Evolutionary conservation across 2,888 invertebrate species (phyloP), one percentile per base, ranked within the genome.

Genomic region (Acrobasis repandana): DNA sequence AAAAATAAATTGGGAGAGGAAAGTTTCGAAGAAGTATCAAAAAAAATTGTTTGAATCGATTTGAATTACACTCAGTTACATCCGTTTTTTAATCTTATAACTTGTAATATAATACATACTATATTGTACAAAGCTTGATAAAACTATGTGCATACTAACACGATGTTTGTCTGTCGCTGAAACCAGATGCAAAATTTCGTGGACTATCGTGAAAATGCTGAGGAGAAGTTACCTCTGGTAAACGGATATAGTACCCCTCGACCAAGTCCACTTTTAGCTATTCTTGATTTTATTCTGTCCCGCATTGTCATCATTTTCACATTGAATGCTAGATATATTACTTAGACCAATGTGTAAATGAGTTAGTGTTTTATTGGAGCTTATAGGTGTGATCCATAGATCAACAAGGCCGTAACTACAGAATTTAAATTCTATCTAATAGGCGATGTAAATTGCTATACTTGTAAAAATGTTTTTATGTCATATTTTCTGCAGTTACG

Each of bases 191-290:
- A 96, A 94, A 94, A 95, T 93, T 94, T 96, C 95, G 96, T 96
- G 95, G 97, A 96, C 94, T 96, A 95, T 95, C 96, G 95, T 94
- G 96, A 96, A 93, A 95, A 95, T 90, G 95, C 96, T 92, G 97
- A 97, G 95, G 97, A 97, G 94, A 96, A 96, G 93, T 95, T 96
- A 91, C 97, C 97, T 94, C 95, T 97, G 97, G 97, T 97, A 95
- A 95, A 91, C 79, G 83, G 85, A 85, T 79, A 76, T 75, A 73
- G 80, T 83, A 76, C 80, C 83, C 86, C 86, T 83, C 80, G 76
- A 83, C 76, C 77, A 74, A 87, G 85, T 88, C 88, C 87, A 87
- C 82, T 82, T 80, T 69, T 85, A 83, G 82, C 80, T 81, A 70
- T 71, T 72, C 67, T 72, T 65, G 58, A 65, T 70, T 72, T 68